These are phyloP conservation scores for Arothron firmamentum DNA, from an alignment of 2,113 vertebrate genomes.

Conservation along the genomic window DNA sequence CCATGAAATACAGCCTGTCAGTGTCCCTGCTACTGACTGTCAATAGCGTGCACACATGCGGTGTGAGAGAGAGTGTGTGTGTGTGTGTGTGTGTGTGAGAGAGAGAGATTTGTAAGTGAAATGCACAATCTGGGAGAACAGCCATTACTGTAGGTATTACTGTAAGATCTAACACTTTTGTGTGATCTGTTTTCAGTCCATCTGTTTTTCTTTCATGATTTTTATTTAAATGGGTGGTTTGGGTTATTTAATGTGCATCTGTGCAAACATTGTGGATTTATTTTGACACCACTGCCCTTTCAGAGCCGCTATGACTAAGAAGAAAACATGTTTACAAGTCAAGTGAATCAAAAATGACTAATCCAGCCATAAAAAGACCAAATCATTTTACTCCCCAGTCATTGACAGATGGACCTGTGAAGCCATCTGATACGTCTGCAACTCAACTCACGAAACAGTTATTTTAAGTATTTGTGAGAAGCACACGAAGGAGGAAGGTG, in stretches of 20 bases:
- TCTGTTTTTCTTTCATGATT: conserved; percentile 1
- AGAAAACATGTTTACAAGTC: background rate
- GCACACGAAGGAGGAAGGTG: no score
- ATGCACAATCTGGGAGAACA: conserved; percentile 47
- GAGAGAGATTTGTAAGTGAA: conserved; percentile 39
- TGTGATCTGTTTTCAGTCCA: no score
- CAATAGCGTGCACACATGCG: conserved; percentile 36
- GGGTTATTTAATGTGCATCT: background rate
- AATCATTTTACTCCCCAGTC: background rate
- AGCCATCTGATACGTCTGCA: background rate
- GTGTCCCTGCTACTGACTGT: conserved; percentile 55
- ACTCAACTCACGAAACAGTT: background rate
- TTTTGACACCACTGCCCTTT: background rate
- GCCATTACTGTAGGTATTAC: conserved; percentile 27
- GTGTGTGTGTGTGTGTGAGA: no score
- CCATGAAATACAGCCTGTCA: conserved; percentile 69
- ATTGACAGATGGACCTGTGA: background rate
- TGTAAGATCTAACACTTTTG: background rate
- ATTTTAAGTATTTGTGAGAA: no score
- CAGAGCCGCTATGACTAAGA: background rate
- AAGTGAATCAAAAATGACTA: background rate
- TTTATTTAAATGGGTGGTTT: background rate
- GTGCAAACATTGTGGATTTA: background rate
- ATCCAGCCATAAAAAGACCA: background rate
- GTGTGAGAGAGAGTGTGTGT: conserved; percentile 16